phyloP scores from a whole-genome alignment of 2,113 vertebrate genomes.

The Thymallus thymallus region DNA sequence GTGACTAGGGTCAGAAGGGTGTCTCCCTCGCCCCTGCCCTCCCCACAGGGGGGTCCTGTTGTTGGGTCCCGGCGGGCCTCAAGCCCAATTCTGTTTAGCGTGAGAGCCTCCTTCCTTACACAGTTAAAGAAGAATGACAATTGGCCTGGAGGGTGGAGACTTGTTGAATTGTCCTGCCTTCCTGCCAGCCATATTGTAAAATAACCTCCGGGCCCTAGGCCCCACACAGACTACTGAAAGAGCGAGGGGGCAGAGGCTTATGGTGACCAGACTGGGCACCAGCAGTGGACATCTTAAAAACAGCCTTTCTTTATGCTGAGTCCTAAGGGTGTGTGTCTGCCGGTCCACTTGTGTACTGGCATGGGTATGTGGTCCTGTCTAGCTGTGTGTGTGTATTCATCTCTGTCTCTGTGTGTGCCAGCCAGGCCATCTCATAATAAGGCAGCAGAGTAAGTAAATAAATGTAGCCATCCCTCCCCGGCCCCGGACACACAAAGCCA shows the following conservation, averaged over 20 bases:
- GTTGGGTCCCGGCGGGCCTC: conserved; percentile 24
- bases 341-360: neutral
- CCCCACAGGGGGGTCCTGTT: conserved; percentile 22
- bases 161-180: conserved; percentile 16
- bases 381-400: too few species aligned
- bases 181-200: conserved; percentile 37
- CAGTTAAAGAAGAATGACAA: conserved; percentile 26
- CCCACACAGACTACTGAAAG: conserved; percentile 12
- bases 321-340: conserved; percentile 2
- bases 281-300: neutral
- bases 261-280: neutral
- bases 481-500: conserved; percentile 18
- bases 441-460: conserved; percentile 42
- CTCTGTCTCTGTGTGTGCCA: conserved; percentile 1
- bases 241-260: neutral
- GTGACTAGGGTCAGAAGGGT: conserved; percentile 26
- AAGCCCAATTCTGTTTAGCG: conserved; percentile 22
- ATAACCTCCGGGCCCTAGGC: conserved; percentile 5
- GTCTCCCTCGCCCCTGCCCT: conserved; percentile 1
- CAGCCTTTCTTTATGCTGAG: neutral
- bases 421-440: conserved; percentile 7
- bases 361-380: too few species aligned
- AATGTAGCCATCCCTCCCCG: conserved; percentile 34
- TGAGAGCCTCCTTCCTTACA: conserved; percentile 23
- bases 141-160: conserved; percentile 19